phyloP scores from a whole-genome alignment of 1,140 invertebrate genomes.

The Drosophila sp. region DNA sequence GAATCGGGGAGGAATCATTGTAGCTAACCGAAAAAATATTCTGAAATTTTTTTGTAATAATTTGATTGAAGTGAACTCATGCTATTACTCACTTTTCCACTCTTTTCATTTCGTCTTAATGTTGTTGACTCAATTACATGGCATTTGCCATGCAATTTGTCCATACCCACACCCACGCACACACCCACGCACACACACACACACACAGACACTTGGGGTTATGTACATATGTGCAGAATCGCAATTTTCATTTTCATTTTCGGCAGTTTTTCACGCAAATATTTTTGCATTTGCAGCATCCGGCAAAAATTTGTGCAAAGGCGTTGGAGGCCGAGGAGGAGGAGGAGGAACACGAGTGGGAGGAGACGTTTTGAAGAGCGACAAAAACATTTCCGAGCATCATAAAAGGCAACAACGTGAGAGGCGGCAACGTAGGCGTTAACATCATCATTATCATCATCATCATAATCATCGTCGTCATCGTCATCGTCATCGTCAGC shows the following conservation, averaged over 20 bases:
- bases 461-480: conserved; percentile 6
- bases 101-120: conserved; percentile 29
- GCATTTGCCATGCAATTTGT: conserved; percentile 66
- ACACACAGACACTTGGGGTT: conserved; percentile 26
- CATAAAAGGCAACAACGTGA: conserved; percentile 56
- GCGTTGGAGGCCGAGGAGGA: neutral
- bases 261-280: conserved; percentile 66
- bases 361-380: neutral
- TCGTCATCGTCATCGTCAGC: conserved; percentile 33
- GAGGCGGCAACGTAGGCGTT: conserved; percentile 17
- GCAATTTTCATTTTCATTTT: conserved; percentile 73
- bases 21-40: no score
- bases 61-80: conserved; percentile 3
- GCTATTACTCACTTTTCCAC: neutral
- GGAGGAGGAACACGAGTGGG: no score
- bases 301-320: conserved; percentile 54
- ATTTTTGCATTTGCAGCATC: conserved; percentile 80
- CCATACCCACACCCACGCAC: conserved; percentile 2
- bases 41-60: no score
- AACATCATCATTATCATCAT: conserved; percentile 35
- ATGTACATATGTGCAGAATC: conserved; percentile 23
- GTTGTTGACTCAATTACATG: conserved; percentile 74
- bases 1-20: neutral
- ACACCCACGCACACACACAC: conserved; percentile 28
- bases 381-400: conserved; percentile 51